Conservation (phyloP, 2,797 vertebrate genomes). For the Sebastes itinus region DNA sequence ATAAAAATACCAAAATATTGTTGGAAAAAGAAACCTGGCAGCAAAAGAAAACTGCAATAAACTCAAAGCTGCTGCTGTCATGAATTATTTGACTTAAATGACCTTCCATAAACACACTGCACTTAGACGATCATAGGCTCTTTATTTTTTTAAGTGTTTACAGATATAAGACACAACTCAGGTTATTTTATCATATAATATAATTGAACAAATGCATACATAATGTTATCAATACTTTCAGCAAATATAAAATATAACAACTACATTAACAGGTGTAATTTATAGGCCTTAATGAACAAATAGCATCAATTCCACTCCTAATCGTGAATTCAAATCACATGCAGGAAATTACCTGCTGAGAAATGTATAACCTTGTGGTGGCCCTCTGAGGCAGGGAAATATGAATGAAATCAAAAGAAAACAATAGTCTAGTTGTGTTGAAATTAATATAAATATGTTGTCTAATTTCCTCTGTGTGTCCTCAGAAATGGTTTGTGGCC, state of each 20-base stretch:
- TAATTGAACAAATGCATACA: not conserved
- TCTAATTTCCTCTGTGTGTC: slow-evolving; percentile 2
- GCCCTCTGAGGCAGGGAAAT: not conserved
- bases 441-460: not conserved
- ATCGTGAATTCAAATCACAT: not conserved
- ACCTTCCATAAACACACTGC: not conserved
- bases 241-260: not conserved
- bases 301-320: not conserved
- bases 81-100: not conserved
- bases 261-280: not conserved
- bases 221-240: not conserved
- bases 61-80: not conserved
- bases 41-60: not conserved
- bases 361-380: not conserved
- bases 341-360: not conserved
- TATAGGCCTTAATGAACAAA: not conserved
- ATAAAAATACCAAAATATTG: not conserved
- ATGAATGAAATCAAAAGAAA: not conserved
- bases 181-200: not conserved
- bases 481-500: not conserved
- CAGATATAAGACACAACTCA: not conserved
- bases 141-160: not conserved
- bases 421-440: not conserved
- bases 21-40: not conserved
- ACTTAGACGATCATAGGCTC: not conserved